These are phyloP conservation scores for Drosophila azteca DNA, from an alignment of 1,140 invertebrate species.

Conservation along the genomic window DNA sequence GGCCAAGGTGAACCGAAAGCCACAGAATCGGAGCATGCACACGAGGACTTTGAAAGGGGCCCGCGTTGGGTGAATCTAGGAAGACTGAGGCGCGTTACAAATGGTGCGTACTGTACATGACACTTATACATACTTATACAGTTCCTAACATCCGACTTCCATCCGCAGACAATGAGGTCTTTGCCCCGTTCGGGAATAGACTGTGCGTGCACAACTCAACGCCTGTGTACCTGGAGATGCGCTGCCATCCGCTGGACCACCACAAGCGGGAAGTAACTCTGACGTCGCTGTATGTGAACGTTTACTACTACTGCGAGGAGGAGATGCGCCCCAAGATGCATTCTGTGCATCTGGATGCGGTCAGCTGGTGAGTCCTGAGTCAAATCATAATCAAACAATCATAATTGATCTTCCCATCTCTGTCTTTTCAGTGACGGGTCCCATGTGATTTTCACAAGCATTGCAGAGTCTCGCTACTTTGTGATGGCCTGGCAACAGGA, in stretches of 20 bases:
- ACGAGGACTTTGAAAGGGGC: background rate
- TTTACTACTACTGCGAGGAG: conserved; percentile 79
- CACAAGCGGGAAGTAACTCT: conserved; percentile 66
- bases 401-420: background rate
- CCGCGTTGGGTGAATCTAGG: conserved; percentile 59
- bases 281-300: conserved; percentile 72
- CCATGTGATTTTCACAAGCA: conserved; percentile 70
- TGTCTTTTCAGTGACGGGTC: conserved; percentile 42
- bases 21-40: background rate
- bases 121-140: background rate
- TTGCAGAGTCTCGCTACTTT: conserved; percentile 75
- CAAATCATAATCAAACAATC: background rate
- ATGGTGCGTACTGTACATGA: conserved; percentile 22
- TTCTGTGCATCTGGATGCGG: conserved; percentile 75
- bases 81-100: conserved; percentile 39
- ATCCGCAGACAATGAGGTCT: conserved; percentile 62
- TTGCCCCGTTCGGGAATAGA: conserved; percentile 60
- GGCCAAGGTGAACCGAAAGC: background rate
- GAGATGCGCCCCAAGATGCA: conserved; percentile 68
- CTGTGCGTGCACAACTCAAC: conserved; percentile 73
- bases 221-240: conserved; percentile 80
- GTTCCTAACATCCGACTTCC: background rate
- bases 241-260: conserved; percentile 57
- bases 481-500: conserved; percentile 79
- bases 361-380: conserved; percentile 55